Evolutionary conservation across 2,797 vertebrate genomes (phyloP), one percentile per base, ranked within the genome.

Genomic region (Limnodromus scolopaceus): DNA sequence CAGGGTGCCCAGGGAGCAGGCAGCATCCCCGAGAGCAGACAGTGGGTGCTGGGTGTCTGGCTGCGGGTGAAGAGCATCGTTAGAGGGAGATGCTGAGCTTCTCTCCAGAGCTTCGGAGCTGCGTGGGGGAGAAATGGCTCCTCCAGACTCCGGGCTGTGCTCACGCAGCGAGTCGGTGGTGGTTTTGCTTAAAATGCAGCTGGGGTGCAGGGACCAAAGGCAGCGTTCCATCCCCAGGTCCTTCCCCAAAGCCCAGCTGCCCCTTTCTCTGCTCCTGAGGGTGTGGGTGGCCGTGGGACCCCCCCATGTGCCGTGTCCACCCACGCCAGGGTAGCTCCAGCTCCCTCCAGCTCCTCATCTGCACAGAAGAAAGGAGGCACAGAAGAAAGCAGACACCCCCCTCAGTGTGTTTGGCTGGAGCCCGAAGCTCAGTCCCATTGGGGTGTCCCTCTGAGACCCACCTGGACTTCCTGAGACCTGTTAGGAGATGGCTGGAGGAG

Each of bases 21-120:
- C 54, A 61, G 41, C 39, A 39, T 8, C n/a, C 43, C 64, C 2
- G 2, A 6, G 16, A 68, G 65, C 55, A 30, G n/a, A 2, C 7
- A 10, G 6, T 0, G 0, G 54, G 64, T 60, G 78, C 58, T 17
- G 19, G 39, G 51, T n/a, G 84, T 25, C 39, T 7, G 65, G 46
- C 36, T 23, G 55, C 1, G 43, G 55, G 48, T 30, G 79, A 79
- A 17, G 51, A 10, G 2, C 66, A 89, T 93, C 84, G 48, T 94
- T 87, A 95, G 95, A 92, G 80, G 93, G 94, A 94, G 93, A 86
- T 19, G 36, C 88, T 93, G 94, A 87, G 92, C 96, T 93, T 48
- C 57, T 63, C 64, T 68, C 75, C 71, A 16, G 84, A 55, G 87
- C 81, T 4, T 4, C 2, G 5, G 63, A 75, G 79, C 66, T 25